Conservation (phyloP, 2,888 invertebrate species). For the Amphipoea oculea region DNA sequence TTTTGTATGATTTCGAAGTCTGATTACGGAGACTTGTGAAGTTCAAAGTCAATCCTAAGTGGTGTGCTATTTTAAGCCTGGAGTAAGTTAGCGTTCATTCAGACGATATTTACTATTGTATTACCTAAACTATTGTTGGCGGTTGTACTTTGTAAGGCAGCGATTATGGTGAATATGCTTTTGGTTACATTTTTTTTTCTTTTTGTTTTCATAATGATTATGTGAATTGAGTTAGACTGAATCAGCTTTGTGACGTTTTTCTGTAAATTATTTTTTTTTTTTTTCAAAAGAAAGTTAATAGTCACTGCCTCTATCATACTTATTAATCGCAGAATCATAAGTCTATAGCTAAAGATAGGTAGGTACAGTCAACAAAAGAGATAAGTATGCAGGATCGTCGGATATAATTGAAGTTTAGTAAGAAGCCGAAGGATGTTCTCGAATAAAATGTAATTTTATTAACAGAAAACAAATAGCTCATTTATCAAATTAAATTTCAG, state of each 20-base stretch:
- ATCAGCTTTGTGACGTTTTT: neutral
- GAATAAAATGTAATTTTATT: too few species aligned
- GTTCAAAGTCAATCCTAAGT: constrained; percentile 76
- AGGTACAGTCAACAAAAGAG: neutral
- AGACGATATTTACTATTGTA: constrained; percentile 66
- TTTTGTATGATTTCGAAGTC: constrained; percentile 71
- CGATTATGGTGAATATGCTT: constrained; percentile 37
- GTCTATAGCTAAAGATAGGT: neutral
- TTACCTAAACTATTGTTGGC: constrained; percentile 66
- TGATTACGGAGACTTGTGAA: constrained; percentile 70
- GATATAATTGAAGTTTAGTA: too few species aligned
- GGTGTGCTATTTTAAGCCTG: constrained; percentile 70
- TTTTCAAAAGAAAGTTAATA: neutral
- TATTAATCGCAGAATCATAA: neutral
- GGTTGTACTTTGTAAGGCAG: constrained; percentile 59
- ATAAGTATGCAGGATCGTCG: too few species aligned
- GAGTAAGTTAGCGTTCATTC: constrained; percentile 69
- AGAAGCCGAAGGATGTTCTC: too few species aligned
- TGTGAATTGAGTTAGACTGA: neutral
- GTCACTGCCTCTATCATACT: neutral
- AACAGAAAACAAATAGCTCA: too few species aligned
- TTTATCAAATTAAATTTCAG: too few species aligned
- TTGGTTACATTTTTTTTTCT: constrained; percentile 43
- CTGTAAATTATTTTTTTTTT: neutral
- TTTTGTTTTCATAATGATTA: neutral